phyloP scores from a whole-genome alignment of 2,888 invertebrate genomes.

The Ecliptopera silaceata region DNA sequence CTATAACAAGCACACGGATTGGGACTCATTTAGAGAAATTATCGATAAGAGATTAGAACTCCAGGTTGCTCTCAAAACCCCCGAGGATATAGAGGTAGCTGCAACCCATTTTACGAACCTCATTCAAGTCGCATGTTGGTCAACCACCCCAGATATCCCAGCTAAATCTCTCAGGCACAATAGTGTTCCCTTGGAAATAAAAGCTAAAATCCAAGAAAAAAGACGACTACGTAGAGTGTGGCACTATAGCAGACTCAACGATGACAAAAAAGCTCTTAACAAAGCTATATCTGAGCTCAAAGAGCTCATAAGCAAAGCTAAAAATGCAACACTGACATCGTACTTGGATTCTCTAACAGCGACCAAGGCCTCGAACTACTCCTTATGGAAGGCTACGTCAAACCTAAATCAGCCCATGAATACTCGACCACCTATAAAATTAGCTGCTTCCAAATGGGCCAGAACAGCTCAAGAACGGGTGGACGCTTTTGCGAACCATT shows the following conservation, averaged over 20 bases:
- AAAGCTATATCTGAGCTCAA: no score
- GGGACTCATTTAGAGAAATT: background rate
- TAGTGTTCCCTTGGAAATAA: background rate
- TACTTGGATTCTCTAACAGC: no score
- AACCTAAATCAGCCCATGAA: background rate
- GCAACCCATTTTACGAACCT: background rate
- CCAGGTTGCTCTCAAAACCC: background rate
- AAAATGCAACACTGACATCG: no score
- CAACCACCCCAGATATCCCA: background rate
- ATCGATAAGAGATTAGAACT: background rate
- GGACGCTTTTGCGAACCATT: background rate
- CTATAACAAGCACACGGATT: background rate
- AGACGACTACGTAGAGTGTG: slow-evolving; percentile 1
- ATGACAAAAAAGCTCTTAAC: background rate
- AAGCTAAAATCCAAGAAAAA: background rate
- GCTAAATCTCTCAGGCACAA: background rate
- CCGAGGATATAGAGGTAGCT: background rate
- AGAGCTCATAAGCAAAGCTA: no score
- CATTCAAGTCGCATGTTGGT: background rate
- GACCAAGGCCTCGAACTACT: no score
- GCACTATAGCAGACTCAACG: background rate
- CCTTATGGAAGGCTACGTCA: no score
- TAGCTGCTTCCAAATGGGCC: background rate
- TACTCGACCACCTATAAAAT: background rate
- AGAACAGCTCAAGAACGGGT: background rate